A percentile compares a stretch with the other conserved stretches of the same genome.
Evolutionary conservation across 2,888 invertebrate genomes (phyloP).

Genomic region (Halocaridina rubra): DNA sequence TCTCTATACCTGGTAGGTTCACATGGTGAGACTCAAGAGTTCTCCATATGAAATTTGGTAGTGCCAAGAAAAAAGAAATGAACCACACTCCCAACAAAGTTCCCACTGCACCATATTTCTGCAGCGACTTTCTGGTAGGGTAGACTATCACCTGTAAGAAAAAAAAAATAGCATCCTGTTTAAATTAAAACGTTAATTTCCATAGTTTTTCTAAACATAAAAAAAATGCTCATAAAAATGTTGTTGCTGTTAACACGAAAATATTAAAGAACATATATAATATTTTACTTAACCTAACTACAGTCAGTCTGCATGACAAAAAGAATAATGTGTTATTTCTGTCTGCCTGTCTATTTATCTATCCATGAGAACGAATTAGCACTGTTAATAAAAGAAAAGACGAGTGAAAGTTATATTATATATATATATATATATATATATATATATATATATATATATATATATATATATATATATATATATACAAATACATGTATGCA

Average conservation of each 20-base stretch:
- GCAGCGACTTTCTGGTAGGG: constrained; percentile 35
- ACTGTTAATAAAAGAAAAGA: neutral
- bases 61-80: constrained; percentile 78
- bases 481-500: neutral
- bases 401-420: neutral
- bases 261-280: neutral
- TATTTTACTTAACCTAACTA: neutral
- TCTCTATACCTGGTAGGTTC: constrained; percentile 70
- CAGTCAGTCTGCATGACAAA: neutral
- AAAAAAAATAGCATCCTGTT: neutral
- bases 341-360: neutral
- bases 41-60: constrained; percentile 75
- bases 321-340: neutral
- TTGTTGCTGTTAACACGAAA: neutral
- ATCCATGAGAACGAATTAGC: neutral
- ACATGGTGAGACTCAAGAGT: constrained; percentile 74
- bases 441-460: constrained; percentile 27
- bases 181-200: neutral
- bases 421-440: neutral
- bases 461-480: constrained; percentile 23
- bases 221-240: neutral
- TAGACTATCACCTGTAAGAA: constrained; percentile 40
- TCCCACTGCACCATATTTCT: constrained; percentile 78
- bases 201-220: neutral
- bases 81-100: constrained; percentile 72